Evolutionary conservation across 1,140 invertebrate species (phyloP).

Genomic region (Diorhabda elongata): DNA sequence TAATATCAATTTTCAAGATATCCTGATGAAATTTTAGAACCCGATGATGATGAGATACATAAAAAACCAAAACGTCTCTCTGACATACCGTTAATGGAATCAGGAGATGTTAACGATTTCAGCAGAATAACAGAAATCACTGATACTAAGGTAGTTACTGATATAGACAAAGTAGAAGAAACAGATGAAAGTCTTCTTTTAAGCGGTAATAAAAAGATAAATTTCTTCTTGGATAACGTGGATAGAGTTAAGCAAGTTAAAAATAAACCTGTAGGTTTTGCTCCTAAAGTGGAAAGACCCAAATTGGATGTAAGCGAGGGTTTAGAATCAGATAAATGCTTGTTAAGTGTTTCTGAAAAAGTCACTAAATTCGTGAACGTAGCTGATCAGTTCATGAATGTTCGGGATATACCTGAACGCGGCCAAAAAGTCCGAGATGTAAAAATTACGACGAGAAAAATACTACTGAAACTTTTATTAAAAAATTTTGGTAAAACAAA

Average conservation of each 20-base stretch:
- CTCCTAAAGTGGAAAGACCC: constrained; percentile 41
- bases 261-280: constrained; percentile 42
- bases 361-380: constrained; percentile 60
- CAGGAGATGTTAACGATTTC: constrained; percentile 44
- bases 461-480: neutral
- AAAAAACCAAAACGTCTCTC: constrained; percentile 50
- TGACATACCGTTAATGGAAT: constrained; percentile 43
- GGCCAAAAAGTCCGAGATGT: constrained; percentile 38
- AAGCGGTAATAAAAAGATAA: constrained; percentile 62
- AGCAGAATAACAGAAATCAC: constrained; percentile 53
- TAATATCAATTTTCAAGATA: constrained; percentile 59
- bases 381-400: constrained; percentile 54
- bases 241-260: constrained; percentile 50
- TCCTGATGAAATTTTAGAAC: constrained; percentile 66
- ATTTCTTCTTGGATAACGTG: constrained; percentile 58
- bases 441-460: constrained; percentile 16
- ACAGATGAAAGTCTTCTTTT: constrained; percentile 56
- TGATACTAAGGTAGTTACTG: constrained; percentile 47
- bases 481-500: neutral
- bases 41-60: constrained; percentile 56
- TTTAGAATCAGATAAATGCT: constrained; percentile 58
- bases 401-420: constrained; percentile 38
- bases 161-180: constrained; percentile 45
- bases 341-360: constrained; percentile 63
- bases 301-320: constrained; percentile 48